Evolutionary conservation across 2,888 invertebrate species (phyloP), one percentile per base, ranked within the genome.

Genomic region (Melolontha melolontha): DNA sequence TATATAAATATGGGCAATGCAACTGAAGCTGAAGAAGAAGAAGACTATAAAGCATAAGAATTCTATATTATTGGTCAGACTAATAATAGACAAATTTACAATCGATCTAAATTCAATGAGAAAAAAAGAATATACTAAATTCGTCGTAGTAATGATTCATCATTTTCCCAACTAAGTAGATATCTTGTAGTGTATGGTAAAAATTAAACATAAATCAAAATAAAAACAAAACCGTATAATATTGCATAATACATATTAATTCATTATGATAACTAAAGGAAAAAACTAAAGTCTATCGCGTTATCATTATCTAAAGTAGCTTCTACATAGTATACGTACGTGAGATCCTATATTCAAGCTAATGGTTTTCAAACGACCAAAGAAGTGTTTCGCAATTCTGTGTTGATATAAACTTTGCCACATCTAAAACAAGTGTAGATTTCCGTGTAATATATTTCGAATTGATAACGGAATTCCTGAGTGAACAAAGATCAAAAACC

Each of bases 361-460:
- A 57, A 5, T 12, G 29, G 39, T 44, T 57, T 42, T 54, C 39
- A 39, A 54, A 54, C 16, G 34, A 34, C 6, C 34, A 34, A 34
- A 42, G 40, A 44, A 44, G 6, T 6, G 34, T 57, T 57, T 42
- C 57, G 29, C 42, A 57, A 57, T 34, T 34, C 1, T 12, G 22
- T 57, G 44, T 57, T 57, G 57, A 57, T 44, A 12, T 57, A 57
- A 57, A 57, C 57, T 57, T 57, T 57, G 57, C 27, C 57, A 44
- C 57, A 27, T 44, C 27, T 57, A 57, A 42, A 41, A 57, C 44
- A 12, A 57, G 8, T 27, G 27, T 44, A 44, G 22, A 57, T 57
- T 57, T 57, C 57, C 57, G 57, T 44, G 44, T 57, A 57, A n/a
- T 39, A 57, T n/a, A 42, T n/a, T 22, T 22, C 27, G 8, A 22